Conservation (phyloP, 2,113 vertebrate genomes). For the Ptilorrhoa leucosticta region DNA sequence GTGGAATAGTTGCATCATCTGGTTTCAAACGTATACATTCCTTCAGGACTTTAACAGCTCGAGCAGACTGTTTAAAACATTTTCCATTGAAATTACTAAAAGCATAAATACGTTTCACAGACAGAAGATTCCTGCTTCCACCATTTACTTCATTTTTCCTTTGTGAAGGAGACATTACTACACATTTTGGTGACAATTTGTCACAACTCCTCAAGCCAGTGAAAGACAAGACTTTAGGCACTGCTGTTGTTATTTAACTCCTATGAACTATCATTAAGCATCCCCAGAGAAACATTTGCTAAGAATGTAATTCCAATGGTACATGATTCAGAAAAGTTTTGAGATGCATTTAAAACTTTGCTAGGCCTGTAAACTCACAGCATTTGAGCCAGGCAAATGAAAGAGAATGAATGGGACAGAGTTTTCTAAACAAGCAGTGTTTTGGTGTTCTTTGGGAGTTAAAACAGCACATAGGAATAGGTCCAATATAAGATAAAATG, state of each 20-base stretch:
- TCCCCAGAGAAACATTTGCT: background rate
- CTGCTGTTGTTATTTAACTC: background rate
- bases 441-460: background rate
- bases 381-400: background rate
- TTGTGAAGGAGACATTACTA: background rate
- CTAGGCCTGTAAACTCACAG: background rate
- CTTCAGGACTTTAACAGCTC: constrained; percentile 93
- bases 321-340: background rate
- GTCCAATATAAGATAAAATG: background rate
- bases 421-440: background rate
- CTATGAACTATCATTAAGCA: background rate
- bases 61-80: constrained; percentile 81
- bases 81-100: constrained; percentile 19
- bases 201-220: background rate
- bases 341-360: background rate
- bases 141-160: background rate
- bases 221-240: background rate
- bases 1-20: constrained; percentile 92
- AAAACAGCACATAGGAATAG: background rate
- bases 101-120: background rate
- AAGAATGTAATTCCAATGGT: background rate
- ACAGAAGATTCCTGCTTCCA: background rate
- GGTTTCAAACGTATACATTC: constrained; percentile 96
- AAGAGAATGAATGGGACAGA: background rate
- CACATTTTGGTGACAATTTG: background rate